A percentile compares a stretch with the other conserved stretches of the same genome.
These are phyloP conservation scores for Bombus balteatus DNA, from an alignment of 1,140 invertebrate species.

Conservation along the genomic window DNA sequence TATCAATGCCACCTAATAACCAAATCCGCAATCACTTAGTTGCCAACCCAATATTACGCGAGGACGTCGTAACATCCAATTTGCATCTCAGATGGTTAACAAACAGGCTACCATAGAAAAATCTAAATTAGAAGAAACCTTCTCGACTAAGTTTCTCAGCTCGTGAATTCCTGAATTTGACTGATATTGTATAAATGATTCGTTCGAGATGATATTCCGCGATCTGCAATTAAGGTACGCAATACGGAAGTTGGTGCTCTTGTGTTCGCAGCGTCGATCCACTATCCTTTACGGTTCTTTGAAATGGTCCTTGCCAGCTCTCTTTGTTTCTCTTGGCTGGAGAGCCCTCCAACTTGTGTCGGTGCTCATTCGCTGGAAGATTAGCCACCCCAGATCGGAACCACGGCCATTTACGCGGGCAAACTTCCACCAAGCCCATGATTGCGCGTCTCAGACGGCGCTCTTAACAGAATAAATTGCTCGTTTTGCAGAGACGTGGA, in stretches of 20 bases:
- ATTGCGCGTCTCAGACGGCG: conserved; percentile 58
- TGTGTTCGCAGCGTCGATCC: not conserved
- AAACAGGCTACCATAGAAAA: fast-evolving
- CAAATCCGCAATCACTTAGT: no score
- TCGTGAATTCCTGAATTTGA: not conserved
- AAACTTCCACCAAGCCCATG: conserved; percentile 62
- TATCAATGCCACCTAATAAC: no score
- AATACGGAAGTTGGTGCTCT: conserved; percentile 8
- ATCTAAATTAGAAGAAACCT: no score
- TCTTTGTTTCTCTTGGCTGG: conserved; percentile 74
- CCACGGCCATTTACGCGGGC: conserved; percentile 64
- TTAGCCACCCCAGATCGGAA: conserved; percentile 66
- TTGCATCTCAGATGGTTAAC: no score
- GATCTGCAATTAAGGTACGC: not conserved
- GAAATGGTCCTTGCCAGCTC: not conserved
- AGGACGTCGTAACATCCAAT: fast-evolving
- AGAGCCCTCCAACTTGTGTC: conserved; percentile 77
- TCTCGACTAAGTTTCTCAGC: not conserved
- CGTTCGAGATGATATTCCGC: not conserved
- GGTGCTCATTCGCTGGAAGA: conserved; percentile 69
- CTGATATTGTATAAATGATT: not conserved
- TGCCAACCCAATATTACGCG: no score
- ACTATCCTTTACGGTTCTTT: conserved; percentile 26
- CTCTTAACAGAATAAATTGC: conserved; percentile 68
- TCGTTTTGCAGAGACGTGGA: conserved; percentile 46